These are phyloP conservation scores for Anguilla megastoma DNA, from an alignment of 2,797 vertebrate genomes.

Conservation along the genomic window DNA sequence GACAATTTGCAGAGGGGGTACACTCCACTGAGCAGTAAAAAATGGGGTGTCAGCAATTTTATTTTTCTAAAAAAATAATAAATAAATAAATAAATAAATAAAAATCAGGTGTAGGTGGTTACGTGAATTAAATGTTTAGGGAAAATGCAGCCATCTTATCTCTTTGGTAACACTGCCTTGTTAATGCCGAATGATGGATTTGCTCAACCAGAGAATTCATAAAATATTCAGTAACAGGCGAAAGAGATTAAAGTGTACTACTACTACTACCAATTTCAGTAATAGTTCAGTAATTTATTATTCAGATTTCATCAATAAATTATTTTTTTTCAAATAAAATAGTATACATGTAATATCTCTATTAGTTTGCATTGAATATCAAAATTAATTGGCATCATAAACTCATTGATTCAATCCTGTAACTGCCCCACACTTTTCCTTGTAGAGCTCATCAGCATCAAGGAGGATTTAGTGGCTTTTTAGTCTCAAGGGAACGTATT, in stretches of 20 bases:
- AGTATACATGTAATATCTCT: constrained; percentile 11
- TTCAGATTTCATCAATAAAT: background rate
- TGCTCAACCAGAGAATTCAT: background rate
- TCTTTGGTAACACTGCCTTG: background rate
- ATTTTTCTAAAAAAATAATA: background rate
- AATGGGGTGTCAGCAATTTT: background rate
- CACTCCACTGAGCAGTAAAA: background rate
- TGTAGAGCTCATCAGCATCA: background rate
- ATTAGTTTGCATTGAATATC: background rate
- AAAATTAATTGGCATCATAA: constrained; percentile 20
- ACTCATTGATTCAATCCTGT: constrained; percentile 17
- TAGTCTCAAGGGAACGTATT: constrained; percentile 37
- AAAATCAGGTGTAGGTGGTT: background rate
- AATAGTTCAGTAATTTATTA: background rate
- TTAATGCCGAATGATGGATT: background rate
- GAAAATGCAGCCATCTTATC: background rate
- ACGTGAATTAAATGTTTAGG: background rate
- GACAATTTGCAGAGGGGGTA: background rate
- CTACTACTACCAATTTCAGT: background rate
- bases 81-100: background rate
- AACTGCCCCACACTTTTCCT: background rate
- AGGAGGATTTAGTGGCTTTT: constrained; percentile 17
- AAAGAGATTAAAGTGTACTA: background rate
- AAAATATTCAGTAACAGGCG: background rate
- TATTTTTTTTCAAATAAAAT: background rate